phyloP scores from a whole-genome alignment of 2,113 vertebrate genomes.

The Sapajus apella region DNA sequence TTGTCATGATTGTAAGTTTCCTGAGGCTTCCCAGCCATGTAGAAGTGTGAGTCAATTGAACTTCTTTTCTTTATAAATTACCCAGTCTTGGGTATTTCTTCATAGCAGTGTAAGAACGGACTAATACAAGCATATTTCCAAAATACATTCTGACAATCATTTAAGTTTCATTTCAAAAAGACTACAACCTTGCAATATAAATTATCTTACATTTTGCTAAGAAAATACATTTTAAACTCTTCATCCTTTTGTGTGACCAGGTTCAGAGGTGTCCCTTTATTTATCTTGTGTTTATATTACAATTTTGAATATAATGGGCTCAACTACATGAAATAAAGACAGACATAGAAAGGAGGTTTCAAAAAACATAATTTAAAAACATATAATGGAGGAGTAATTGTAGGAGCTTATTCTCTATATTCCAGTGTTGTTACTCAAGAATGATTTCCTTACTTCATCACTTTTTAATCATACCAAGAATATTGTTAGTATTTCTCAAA shows the following conservation, averaged over 20 bases:
- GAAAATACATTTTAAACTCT: not conserved
- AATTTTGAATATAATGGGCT: not conserved
- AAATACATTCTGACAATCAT: not conserved
- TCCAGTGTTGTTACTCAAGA: not conserved
- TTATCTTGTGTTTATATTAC: not conserved
- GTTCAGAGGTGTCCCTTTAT: not conserved
- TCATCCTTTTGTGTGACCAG: not conserved
- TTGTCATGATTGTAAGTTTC: too few species aligned
- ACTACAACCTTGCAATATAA: not conserved
- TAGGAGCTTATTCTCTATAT: fast-evolving
- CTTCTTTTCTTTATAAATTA: too few species aligned
- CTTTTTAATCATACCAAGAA: not conserved
- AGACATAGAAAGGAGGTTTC: not conserved
- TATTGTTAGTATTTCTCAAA: constrained; percentile 40
- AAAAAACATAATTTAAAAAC: not conserved
- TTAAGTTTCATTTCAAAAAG: not conserved
- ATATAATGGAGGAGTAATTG: not conserved
- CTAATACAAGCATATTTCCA: not conserved
- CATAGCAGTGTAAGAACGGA: too few species aligned
- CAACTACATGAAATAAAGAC: not conserved
- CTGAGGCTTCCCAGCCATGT: too few species aligned
- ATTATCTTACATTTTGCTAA: not conserved
- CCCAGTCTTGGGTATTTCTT: too few species aligned
- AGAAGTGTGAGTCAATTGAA: too few species aligned
- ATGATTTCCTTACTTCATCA: not conserved